Evolutionary conservation across 2,888 invertebrate species (phyloP).

Genomic region (Drosophila niveifrons): DNA sequence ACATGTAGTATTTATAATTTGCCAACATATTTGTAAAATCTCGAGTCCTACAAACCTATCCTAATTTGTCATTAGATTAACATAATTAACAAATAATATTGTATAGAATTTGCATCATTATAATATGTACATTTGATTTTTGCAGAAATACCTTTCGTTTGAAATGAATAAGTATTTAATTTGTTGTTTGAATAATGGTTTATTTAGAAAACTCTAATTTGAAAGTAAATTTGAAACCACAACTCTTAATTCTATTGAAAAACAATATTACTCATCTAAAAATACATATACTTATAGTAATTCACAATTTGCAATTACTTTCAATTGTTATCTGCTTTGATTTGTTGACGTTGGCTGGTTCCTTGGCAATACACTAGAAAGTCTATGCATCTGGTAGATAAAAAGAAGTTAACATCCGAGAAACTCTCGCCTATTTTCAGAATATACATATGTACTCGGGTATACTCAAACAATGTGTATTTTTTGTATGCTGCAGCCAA

Average conservation of each 20-base stretch:
- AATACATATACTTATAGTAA: conserved; percentile 56
- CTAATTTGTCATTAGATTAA: conserved; percentile 56
- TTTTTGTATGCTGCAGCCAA: conserved; percentile 21
- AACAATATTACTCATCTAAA: conserved; percentile 69
- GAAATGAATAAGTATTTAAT: conserved; percentile 28
- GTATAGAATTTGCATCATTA: conserved; percentile 1
- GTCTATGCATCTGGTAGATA: conserved; percentile 34
- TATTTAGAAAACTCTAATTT: conserved; percentile 40
- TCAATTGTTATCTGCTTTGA: conserved; percentile 51
- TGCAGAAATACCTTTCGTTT: conserved; percentile 23
- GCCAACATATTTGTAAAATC: conserved; percentile 22
- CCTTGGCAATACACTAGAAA: conserved; percentile 62
- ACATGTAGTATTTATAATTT: conserved; percentile 17
- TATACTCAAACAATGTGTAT: conserved; percentile 20
- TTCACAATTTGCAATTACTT: conserved; percentile 60
- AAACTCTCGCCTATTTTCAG: conserved; percentile 17
- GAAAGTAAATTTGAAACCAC: conserved; percentile 75
- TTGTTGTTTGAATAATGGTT: conserved; percentile 59
- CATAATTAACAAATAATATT: conserved; percentile 35
- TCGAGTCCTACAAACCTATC: conserved; percentile 45
- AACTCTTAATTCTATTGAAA: conserved; percentile 65
- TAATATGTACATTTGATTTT: conserved; percentile 57
- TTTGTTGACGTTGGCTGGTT: conserved; percentile 62
- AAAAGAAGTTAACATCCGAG: conserved; percentile 25
- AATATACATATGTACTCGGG: conserved; percentile 13